Evolutionary conservation across 2,888 invertebrate species (phyloP).

Genomic region (Lithophane leautieri): DNA sequence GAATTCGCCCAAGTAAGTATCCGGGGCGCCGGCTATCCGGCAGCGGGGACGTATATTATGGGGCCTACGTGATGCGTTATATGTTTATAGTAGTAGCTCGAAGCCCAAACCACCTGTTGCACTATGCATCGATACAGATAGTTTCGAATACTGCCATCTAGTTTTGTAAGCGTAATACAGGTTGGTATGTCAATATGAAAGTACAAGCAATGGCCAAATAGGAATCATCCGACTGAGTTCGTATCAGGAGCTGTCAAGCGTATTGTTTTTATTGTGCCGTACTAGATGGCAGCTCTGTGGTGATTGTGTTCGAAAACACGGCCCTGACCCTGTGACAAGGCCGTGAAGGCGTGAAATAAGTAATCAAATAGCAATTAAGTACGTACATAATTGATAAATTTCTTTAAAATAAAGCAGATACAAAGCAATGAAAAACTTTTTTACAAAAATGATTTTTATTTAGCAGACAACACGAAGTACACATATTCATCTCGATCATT

Average conservation of each 20-base stretch:
- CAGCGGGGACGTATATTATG: not conserved
- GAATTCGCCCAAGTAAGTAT: not conserved
- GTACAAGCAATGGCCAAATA: not conserved
- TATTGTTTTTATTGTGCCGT: not conserved
- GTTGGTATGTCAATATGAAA: not conserved
- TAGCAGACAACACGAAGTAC: slow-evolving; percentile 53
- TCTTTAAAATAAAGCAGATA: not conserved
- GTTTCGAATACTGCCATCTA: slow-evolving; percentile 44
- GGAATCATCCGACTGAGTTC: not conserved
- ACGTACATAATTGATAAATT: not conserved
- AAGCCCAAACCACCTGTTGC: slow-evolving; percentile 33
- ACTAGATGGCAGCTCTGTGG: slow-evolving; percentile 46
- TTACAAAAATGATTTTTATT: slow-evolving; percentile 51
- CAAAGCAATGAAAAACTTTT: slow-evolving; percentile 2
- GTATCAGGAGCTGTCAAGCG: not conserved
- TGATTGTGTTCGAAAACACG: too few relatives aligned
- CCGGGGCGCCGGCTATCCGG: slow-evolving; percentile 2
- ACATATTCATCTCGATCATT: slow-evolving; percentile 52
- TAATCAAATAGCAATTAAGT: not conserved
- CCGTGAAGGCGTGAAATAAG: too few relatives aligned
- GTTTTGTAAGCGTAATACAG: not conserved
- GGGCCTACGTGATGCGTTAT: slow-evolving; percentile 29
- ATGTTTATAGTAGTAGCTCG: not conserved
- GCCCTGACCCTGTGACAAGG: too few relatives aligned
- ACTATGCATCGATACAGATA: not conserved